phyloP scores from a whole-genome alignment of 2,113 vertebrate species.

The Tyrannus savana region DNA sequence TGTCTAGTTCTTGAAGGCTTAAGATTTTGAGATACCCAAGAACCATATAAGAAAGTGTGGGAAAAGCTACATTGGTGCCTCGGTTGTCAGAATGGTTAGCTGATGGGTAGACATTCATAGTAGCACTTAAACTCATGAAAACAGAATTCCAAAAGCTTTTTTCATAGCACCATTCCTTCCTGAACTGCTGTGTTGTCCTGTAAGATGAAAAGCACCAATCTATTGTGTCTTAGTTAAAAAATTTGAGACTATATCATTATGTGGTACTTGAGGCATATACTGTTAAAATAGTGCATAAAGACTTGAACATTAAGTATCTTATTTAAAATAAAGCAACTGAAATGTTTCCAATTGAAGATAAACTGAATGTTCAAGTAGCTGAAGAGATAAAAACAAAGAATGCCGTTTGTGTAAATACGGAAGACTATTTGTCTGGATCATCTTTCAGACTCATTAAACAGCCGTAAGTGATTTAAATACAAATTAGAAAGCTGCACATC shows the following conservation, averaged over 20 bases:
- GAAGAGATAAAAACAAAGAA: constrained; percentile 24
- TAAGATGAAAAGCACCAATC: background rate
- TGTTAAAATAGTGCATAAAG: background rate
- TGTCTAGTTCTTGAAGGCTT: background rate
- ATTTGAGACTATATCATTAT: background rate
- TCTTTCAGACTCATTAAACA: constrained; percentile 54
- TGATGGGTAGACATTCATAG: background rate
- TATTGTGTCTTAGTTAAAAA: background rate
- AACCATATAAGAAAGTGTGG: background rate
- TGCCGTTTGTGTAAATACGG: background rate
- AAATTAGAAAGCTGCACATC: constrained; percentile 51
- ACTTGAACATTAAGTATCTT: background rate
- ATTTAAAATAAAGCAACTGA: constrained; percentile 11
- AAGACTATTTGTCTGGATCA: constrained; percentile 33
- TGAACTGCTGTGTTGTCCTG: background rate
- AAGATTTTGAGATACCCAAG: background rate
- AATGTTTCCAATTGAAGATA: background rate
- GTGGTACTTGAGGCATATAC: background rate
- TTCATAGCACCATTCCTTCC: background rate
- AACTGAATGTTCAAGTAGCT: constrained; percentile 6
- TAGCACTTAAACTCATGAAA: background rate
- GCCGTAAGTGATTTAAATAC: constrained; percentile 25
- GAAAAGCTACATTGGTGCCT: background rate
- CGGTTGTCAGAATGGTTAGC: background rate
- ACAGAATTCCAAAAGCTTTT: background rate